phyloP scores from a whole-genome alignment of 64 coral and sea anemone genomes.

The Stylophora pistillata region DNA sequence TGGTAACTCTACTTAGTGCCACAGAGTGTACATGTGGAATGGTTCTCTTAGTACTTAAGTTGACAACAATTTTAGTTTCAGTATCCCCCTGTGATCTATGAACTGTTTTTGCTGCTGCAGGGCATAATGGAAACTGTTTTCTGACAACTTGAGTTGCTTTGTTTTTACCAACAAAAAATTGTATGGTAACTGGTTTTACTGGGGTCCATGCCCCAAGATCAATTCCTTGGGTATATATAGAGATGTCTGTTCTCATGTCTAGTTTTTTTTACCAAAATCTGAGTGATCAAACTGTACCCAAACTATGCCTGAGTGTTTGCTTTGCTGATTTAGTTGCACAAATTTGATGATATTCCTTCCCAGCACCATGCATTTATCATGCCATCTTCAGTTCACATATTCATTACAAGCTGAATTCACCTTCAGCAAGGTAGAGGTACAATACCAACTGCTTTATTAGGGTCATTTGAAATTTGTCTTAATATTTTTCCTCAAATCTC shows the following conservation, averaged over 20 bases:
- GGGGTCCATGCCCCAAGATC: slow-evolving; percentile 38
- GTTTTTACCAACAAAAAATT: slow-evolving; percentile 46
- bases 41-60: slow-evolving; percentile 12
- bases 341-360: too few species aligned
- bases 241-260: slow-evolving; percentile 37
- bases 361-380: too few species aligned
- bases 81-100: slow-evolving; percentile 56
- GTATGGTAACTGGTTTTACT: slow-evolving; percentile 49
- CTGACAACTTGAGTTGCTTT: slow-evolving; percentile 28
- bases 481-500: too few species aligned
- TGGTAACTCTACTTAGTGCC: slow-evolving; percentile 10
- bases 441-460: too few species aligned
- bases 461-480: too few species aligned
- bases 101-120: slow-evolving; percentile 60
- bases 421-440: too few species aligned
- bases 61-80: slow-evolving; percentile 26
- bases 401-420: too few species aligned
- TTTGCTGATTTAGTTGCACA: too few species aligned
- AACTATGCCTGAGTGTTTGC: neutral
- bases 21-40: slow-evolving; percentile 53
- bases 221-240: slow-evolving; percentile 18
- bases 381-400: too few species aligned
- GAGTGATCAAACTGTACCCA: slow-evolving; percentile 54
- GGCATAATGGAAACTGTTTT: slow-evolving; percentile 57
- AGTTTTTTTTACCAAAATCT: slow-evolving; percentile 39